Percentiles rank a stretch among this genome's conserved stretches.
phyloP scores from a whole-genome alignment of 2,888 invertebrate species.

The Agrotis puta region DNA sequence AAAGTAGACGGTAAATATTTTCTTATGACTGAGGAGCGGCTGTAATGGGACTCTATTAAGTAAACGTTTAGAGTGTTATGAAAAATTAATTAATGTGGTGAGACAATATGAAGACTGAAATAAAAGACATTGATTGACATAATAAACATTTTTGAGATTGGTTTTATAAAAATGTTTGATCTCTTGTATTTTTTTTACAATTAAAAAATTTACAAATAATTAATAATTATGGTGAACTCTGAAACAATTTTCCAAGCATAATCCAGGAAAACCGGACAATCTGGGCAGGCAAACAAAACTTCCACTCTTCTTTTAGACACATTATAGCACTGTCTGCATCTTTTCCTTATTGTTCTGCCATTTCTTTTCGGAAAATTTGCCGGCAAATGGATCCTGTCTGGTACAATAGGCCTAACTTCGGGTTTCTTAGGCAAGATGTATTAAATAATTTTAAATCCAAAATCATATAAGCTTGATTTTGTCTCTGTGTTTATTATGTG shows the following conservation, averaged over 20 bases:
- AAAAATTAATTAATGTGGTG: no score
- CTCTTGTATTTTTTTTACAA: no score
- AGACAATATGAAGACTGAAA: no score
- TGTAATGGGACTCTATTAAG: no score
- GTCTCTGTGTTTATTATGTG: no score
- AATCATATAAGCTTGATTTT: constrained; percentile 33
- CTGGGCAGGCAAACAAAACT: constrained; percentile 46
- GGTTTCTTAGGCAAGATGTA: constrained; percentile 44
- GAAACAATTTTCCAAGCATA: constrained; percentile 49
- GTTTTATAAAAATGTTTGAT: no score
- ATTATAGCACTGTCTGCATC: constrained; percentile 48
- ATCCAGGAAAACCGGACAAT: constrained; percentile 50
- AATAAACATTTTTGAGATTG: no score
- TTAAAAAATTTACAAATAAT: no score
- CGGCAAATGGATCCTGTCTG: constrained; percentile 42
- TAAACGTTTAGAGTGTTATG: no score
- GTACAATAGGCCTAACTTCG: constrained; percentile 30
- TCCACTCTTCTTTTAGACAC: constrained; percentile 47
- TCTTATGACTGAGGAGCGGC: no score
- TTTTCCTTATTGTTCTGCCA: constrained; percentile 44
- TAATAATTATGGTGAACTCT: constrained; percentile 41
- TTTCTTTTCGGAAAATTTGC: constrained; percentile 40
- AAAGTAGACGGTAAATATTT: no score
- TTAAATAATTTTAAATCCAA: constrained; percentile 32
- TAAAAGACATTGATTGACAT: no score